Evolutionary conservation across 2,888 invertebrate genomes (phyloP), one percentile per base, ranked within the genome.

Genomic region (Orthosia cruda): DNA sequence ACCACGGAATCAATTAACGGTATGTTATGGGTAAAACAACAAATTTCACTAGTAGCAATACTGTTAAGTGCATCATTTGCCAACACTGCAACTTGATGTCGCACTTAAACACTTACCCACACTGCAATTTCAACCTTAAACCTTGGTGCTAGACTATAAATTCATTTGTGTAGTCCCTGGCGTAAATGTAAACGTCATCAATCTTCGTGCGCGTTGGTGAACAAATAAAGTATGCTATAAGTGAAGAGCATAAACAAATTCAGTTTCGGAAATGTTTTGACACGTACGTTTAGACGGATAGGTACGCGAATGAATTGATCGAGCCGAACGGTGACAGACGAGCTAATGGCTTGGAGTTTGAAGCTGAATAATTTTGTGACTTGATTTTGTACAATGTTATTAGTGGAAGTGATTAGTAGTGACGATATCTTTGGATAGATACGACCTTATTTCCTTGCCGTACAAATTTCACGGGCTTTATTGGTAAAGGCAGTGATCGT

Each of bases 61-160:
- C 85, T 74, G 90, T 87, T 93, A 90, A 94, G 94, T 94, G 94
- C 94, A 94, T 92, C 92, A 92, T 93, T 92, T 92, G 86, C 88
- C 80, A 74, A 74, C 87, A 77, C 76, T 89, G 89, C 89, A 88
- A 85, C 71, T 79, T 72, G 83, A 85, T 87, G 88, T 86, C 84
- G 80, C 85, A 86, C 62, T 71, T 70, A 71, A 74, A 70, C 45
- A 55, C 1, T 9, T 12, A 11, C 9, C 20, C 7, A 2, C 54
- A 18, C 1, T 32, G 26, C 0, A 84, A 72, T 58, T 26, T 70
- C 61, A 59, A 74, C 85, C 58, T 80, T 89, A 80, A 11, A 0
- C 1, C 16, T 2, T 32, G 1, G 3, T 0, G 0, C 2, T 71
- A 86, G 50, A 77, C 57, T 49, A 40, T 40, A 80, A 72, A 81